Evolutionary conservation across 2,797 vertebrate species (phyloP).

Genomic region (Chelon auratus): DNA sequence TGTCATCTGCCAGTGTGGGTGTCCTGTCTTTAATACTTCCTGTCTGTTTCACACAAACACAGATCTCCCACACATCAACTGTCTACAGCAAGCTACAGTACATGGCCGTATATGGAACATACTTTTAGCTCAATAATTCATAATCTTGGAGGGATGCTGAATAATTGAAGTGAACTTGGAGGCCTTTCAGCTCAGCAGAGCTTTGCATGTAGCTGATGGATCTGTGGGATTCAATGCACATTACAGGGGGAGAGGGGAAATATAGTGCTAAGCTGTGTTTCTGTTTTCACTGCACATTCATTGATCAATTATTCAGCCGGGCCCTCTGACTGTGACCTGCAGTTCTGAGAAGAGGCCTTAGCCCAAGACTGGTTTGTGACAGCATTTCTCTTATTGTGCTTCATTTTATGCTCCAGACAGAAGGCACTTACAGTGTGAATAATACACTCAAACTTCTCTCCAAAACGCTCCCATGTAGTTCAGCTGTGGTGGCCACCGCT

Average conservation of each 20-base stretch:
- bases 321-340: slow-evolving; percentile 84
- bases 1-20: slow-evolving; percentile 34
- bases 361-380: slow-evolving; percentile 70
- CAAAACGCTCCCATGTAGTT: slow-evolving; percentile 50
- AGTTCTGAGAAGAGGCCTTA: slow-evolving; percentile 74
- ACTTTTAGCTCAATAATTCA: slow-evolving; percentile 91
- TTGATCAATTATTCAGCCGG: slow-evolving; percentile 88
- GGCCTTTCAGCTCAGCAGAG: slow-evolving; percentile 86
- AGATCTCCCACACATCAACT: slow-evolving; percentile 70
- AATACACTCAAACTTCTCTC: slow-evolving; percentile 63
- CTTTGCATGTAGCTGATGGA: slow-evolving; percentile 88
- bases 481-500: slow-evolving; percentile 57
- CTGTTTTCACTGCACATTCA: slow-evolving; percentile 84
- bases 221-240: slow-evolving; percentile 85
- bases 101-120: slow-evolving; percentile 85
- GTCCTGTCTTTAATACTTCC: slow-evolving; percentile 53
- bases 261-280: slow-evolving; percentile 89
- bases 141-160: slow-evolving; percentile 87
- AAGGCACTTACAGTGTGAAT: slow-evolving; percentile 39
- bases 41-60: slow-evolving; percentile 64
- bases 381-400: slow-evolving; percentile 73
- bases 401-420: slow-evolving; percentile 66
- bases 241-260: slow-evolving; percentile 83
- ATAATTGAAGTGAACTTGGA: slow-evolving; percentile 91
- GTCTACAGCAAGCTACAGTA: slow-evolving; percentile 75